phyloP scores from a whole-genome alignment of 1,140 invertebrate genomes.

The Centruroides sculpturatus region DNA sequence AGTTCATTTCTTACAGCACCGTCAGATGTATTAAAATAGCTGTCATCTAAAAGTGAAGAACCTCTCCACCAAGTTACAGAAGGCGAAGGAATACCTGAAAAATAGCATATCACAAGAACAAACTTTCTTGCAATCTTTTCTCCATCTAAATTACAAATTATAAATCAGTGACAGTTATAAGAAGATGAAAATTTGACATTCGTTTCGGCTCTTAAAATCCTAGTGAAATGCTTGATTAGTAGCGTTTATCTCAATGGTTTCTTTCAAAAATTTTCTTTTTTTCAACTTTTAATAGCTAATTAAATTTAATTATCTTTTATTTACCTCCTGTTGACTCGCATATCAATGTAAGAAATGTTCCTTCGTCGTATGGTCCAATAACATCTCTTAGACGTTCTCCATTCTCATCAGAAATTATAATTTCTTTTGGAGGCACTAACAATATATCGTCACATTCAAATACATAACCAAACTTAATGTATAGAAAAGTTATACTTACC shows the following conservation, averaged over 20 bases:
- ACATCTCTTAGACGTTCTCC: slow-evolving; percentile 58
- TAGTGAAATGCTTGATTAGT: too few species aligned
- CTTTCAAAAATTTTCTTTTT: too few species aligned
- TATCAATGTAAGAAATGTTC: slow-evolving; percentile 59
- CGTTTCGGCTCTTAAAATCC: too few species aligned
- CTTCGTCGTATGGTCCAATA: slow-evolving; percentile 74
- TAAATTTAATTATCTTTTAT: slow-evolving; percentile 19
- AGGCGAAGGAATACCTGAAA: slow-evolving; percentile 54
- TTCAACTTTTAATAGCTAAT: too few species aligned
- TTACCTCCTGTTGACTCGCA: slow-evolving; percentile 80
- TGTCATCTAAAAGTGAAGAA: slow-evolving; percentile 63
- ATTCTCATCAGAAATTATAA: slow-evolving; percentile 69
- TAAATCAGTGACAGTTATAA: too few species aligned
- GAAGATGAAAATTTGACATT: too few species aligned
- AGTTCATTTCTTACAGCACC: slow-evolving; percentile 59
- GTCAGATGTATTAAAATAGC: slow-evolving; percentile 49
- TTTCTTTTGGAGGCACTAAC: slow-evolving; percentile 63
- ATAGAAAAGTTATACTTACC: slow-evolving; percentile 5
- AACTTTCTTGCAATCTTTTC: too few species aligned
- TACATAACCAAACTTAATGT: neutral
- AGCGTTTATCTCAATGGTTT: too few species aligned
- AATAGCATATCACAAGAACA: neutral
- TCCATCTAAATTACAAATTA: too few species aligned
- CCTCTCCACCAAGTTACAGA: slow-evolving; percentile 70
- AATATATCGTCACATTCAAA: neutral